Conservation (phyloP, 2,797 vertebrate genomes). For the Kryptopterus vitreolus region DNA sequence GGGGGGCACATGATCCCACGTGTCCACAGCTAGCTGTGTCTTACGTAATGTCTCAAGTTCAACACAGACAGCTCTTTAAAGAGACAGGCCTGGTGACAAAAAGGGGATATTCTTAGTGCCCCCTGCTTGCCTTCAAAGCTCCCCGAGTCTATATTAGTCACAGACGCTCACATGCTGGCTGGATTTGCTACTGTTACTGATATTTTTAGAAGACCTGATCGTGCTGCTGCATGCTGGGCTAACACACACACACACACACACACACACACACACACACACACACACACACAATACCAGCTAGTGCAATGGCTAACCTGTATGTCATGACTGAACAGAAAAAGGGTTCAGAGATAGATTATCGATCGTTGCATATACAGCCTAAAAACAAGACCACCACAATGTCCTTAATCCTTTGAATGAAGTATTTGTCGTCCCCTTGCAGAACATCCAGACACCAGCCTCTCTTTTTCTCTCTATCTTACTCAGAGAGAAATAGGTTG, state of each 20-base stretch:
- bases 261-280: not conserved
- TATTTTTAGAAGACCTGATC: conserved; percentile 75
- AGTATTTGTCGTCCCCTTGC: not conserved
- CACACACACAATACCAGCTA: not conserved
- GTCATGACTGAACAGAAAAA: not conserved
- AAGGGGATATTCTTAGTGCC: conserved; percentile 76
- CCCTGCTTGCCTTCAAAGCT: conserved; percentile 72
- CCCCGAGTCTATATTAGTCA: conserved; percentile 70
- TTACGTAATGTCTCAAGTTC: conserved; percentile 79
- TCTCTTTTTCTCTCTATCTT: not conserved
- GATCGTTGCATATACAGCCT: not conserved
- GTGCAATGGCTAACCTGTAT: not conserved
- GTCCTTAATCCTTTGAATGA: not conserved
- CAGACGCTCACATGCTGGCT: conserved; percentile 68
- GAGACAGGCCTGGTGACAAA: conserved; percentile 74
- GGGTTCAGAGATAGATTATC: not conserved
- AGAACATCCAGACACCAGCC: not conserved
- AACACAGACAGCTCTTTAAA: conserved; percentile 79
- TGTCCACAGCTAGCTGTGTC: conserved; percentile 60
- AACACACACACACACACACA: not conserved
- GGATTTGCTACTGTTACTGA: conserved; percentile 65
- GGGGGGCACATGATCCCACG: conserved; percentile 56
- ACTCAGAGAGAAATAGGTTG: not conserved
- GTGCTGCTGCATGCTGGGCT: conserved; percentile 47
- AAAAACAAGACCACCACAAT: not conserved